Percentiles rank a stretch among this genome's conserved stretches.
These are phyloP conservation scores for Andrena fulva DNA, from an alignment of 2,888 invertebrate species.

Conservation along the genomic window DNA sequence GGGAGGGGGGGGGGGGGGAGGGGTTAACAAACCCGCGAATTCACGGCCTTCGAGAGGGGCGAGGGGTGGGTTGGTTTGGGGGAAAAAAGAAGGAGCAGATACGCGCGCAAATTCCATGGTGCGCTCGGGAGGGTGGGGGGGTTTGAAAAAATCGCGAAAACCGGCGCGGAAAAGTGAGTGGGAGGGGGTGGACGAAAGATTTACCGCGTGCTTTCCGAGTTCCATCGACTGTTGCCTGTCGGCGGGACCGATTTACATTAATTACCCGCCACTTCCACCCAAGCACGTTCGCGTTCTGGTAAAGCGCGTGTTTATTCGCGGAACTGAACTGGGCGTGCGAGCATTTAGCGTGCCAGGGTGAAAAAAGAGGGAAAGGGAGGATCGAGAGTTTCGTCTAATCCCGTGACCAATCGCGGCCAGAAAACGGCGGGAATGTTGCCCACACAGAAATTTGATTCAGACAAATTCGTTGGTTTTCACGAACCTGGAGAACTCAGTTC, in stretches of 20 bases:
- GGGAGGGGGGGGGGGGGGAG: neutral
- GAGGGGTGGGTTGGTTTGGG: neutral
- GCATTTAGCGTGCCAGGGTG: constrained; percentile 20
- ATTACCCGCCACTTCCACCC: constrained; percentile 28
- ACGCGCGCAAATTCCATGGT: too few relatives aligned
- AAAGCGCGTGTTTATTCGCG: constrained; percentile 33
- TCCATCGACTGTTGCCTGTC: constrained; percentile 20
- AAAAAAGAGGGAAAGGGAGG: neutral
- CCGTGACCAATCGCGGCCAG: constrained; percentile 4
- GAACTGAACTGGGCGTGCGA: constrained; percentile 6
- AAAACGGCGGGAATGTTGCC: constrained; percentile 22
- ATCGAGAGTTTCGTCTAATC: constrained; percentile 32
- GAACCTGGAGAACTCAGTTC: constrained; percentile 40
- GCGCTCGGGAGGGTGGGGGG: neutral
- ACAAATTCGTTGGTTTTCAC: constrained; percentile 17
- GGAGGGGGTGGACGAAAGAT: constrained; percentile 22
- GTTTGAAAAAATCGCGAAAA: neutral
- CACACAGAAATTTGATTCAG: constrained; percentile 44
- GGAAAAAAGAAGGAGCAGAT: neutral
- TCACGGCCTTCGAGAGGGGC: constrained; percentile 1
- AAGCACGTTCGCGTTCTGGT: constrained; percentile 12
- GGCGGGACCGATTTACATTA: constrained; percentile 41
- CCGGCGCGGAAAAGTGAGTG: too few relatives aligned
- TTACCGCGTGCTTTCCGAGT: constrained; percentile 37
- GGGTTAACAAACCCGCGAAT: neutral